These are phyloP conservation scores for Hybos culiciformis DNA, from an alignment of 2,888 invertebrate genomes.

Conservation along the genomic window DNA sequence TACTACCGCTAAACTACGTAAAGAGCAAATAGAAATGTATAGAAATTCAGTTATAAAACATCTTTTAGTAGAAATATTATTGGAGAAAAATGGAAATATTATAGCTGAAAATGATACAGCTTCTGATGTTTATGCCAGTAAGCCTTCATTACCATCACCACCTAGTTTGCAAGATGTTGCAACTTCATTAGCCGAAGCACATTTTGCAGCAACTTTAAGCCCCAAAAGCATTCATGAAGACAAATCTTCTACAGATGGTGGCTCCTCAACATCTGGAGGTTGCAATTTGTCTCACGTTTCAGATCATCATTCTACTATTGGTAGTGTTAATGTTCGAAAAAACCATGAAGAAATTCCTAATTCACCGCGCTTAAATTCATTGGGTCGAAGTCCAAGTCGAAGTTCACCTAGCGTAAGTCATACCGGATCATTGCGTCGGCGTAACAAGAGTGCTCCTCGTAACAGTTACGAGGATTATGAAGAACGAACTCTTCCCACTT, in stretches of 20 bases:
- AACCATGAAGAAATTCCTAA: conserved; percentile 32
- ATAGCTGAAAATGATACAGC: conserved; percentile 27
- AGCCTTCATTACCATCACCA: conserved; percentile 30
- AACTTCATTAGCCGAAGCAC: conserved; percentile 28
- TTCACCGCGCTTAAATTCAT: conserved; percentile 27
- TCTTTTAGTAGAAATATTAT: conserved; percentile 57
- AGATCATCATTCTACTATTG: conserved; percentile 15
- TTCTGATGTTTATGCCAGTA: conserved; percentile 31
- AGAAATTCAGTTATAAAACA: conserved; percentile 60
- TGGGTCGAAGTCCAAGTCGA: conserved; percentile 29
- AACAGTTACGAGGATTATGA: conserved; percentile 78
- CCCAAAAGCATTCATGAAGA: conserved; percentile 26
- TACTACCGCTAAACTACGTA: conserved; percentile 76
- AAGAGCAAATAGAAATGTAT: conserved; percentile 79
- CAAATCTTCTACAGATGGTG: conserved; percentile 26
- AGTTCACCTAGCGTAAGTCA: conserved; percentile 42
- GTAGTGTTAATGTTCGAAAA: conserved; percentile 20
- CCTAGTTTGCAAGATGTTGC: conserved; percentile 36
- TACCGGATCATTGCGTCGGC: conserved; percentile 45
- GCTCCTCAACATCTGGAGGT: conserved; percentile 15
- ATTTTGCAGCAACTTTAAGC: conserved; percentile 22
- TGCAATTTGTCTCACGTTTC: background rate
- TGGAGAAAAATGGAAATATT: conserved; percentile 61
- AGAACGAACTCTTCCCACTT: conserved; percentile 68
- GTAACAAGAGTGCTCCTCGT: conserved; percentile 50